Percentiles rank a stretch among this genome's conserved stretches.
phyloP scores from a whole-genome alignment of 2,113 vertebrate species.

The Carlito syrichta region DNA sequence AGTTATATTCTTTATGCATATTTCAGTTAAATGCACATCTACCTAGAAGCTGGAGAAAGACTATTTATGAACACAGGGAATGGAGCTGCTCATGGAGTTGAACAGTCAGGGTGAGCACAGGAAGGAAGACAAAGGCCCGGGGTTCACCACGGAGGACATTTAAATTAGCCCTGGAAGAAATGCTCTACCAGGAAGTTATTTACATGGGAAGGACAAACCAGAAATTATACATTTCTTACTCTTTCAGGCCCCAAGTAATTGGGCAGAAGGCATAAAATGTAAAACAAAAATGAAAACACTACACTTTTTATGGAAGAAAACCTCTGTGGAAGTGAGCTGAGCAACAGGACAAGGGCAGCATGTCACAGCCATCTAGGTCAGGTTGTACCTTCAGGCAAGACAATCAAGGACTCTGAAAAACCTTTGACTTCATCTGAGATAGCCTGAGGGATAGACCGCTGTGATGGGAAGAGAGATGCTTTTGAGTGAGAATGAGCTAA shows the following conservation, averaged over 20 bases:
- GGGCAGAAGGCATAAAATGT: conserved; percentile 19
- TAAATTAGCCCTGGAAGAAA: background rate
- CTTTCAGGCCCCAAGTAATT: background rate
- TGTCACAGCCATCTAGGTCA: background rate
- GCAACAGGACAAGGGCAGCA: background rate
- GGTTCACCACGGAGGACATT: background rate
- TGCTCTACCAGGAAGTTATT: background rate
- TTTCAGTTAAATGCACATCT: background rate
- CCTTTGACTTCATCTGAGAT: background rate
- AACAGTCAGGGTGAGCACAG: background rate
- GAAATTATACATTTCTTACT: background rate
- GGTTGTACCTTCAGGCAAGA: background rate
- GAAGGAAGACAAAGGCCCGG: background rate
- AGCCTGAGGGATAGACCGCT: background rate
- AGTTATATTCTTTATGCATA: background rate
- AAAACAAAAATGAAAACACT: background rate
- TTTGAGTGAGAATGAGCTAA: background rate
- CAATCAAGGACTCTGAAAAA: background rate
- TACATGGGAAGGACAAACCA: background rate
- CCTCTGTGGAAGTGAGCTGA: conserved; percentile 2
- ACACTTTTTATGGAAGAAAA: conserved; percentile 17
- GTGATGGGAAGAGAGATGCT: background rate
- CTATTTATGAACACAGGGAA: background rate
- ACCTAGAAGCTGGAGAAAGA: background rate
- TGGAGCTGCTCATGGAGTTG: background rate